These are phyloP conservation scores for Tromatobia lineatoria DNA, from an alignment of 2,888 invertebrate species.

Conservation along the genomic window DNA sequence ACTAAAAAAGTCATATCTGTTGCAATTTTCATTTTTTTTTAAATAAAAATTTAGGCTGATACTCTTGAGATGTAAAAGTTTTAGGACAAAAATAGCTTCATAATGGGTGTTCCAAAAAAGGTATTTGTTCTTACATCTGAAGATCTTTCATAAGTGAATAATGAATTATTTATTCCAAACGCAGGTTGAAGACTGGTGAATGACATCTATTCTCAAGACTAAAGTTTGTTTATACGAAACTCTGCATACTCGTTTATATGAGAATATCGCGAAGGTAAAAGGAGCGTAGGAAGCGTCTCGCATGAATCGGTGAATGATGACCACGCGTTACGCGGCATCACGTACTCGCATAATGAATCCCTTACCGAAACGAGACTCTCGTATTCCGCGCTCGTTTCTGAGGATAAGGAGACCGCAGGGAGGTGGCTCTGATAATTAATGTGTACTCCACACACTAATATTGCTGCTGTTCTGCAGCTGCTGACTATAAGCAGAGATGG, in stretches of 20 bases:
- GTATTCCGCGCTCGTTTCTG: slow-evolving; percentile 63
- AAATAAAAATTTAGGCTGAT: no score
- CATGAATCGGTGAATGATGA: slow-evolving; percentile 65
- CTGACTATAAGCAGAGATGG: no score
- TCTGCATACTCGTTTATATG: neutral
- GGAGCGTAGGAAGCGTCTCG: neutral
- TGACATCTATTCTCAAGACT: neutral
- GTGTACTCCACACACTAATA: slow-evolving; percentile 27
- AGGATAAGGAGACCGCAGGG: slow-evolving; percentile 50
- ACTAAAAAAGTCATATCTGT: no score
- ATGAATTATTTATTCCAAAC: neutral
- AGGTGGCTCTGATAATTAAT: slow-evolving; percentile 65
- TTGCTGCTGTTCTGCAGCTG: neutral
- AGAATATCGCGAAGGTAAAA: slow-evolving; percentile 3
- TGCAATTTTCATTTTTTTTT: no score
- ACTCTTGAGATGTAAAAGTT: no score
- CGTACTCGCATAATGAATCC: slow-evolving; percentile 68
- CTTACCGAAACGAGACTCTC: slow-evolving; percentile 57
- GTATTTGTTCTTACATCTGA: no score
- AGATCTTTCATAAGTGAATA: neutral
- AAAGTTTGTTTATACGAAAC: neutral
- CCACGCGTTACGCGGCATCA: slow-evolving; percentile 65
- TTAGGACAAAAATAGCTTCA: no score
- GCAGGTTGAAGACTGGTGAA: neutral
- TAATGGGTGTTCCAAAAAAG: no score